Evolutionary conservation across 2,113 vertebrate species (phyloP), one percentile per base, ranked within the genome.

Genomic region (Psittacus erithacus): DNA sequence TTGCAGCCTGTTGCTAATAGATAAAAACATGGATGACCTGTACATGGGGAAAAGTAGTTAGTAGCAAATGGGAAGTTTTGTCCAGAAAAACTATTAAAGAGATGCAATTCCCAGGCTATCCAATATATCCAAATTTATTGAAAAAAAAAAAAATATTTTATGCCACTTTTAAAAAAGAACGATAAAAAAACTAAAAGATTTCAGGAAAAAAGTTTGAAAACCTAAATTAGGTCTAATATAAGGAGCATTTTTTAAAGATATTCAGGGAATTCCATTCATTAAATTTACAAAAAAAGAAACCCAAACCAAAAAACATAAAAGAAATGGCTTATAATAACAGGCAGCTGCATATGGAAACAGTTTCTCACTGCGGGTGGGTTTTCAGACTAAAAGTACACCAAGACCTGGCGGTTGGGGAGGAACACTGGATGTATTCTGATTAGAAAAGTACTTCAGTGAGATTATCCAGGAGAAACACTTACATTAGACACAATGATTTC

Each of bases 401-500:
- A 20, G 20, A 29, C 2, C 57, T 0, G 0, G 4, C 20, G 53
- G 13, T 0, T 60, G 25, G 19, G 24, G 25, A 19, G 12, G 11
- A 62, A 9, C 33, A 28, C 22, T 46, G 62, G 27, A 3, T 59
- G 8, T 16, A 4, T 60, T 55, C 50, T 62, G 55, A 17, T 38
- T 44, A 65, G 80, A 46, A 52, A 82, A 88, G 33, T 29, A 29
- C 10, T 70, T n/a, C 55, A 25, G 50, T 6, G 62, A 79, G 29
- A 57, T 82, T 75, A 76, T 6, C 9, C 53, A 60, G 67, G 24
- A 83, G 38, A 76, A 47, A 7, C 14, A 25, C 28, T 44, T 35
- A 35, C 4, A 3, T 19, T 14, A 31, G 31, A 35, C 12, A 6
- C 24, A 69, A 39, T 38, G 39, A 52, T n/a, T 85, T 73, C 47